Percentiles rank a stretch among this genome's conserved stretches.
phyloP scores from a whole-genome alignment of 2,888 invertebrate species.

The Capitulum mitella region DNA sequence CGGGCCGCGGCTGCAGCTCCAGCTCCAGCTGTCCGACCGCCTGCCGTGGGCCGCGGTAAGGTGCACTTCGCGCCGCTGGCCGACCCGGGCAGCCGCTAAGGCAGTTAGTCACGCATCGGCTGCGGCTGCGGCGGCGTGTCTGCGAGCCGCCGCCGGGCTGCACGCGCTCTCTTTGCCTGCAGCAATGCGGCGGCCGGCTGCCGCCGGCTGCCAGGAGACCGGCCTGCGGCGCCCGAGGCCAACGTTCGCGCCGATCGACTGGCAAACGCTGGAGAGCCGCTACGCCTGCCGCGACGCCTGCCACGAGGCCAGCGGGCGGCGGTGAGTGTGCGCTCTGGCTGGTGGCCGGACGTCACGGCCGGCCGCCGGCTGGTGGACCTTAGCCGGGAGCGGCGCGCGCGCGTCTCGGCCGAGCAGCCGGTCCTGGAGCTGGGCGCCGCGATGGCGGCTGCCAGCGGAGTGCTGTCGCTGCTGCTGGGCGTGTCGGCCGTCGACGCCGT shows the following conservation, averaged over 20 bases:
- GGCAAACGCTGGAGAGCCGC: background rate
- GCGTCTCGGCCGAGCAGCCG: background rate
- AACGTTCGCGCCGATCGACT: background rate
- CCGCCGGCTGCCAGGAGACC: background rate
- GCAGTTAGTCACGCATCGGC: background rate
- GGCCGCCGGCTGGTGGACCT: background rate
- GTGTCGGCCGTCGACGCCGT: background rate
- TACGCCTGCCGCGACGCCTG: background rate
- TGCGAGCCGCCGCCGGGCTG: background rate
- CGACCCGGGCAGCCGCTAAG: background rate
- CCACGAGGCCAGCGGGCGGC: background rate
- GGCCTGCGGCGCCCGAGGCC: background rate
- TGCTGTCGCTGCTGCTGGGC: background rate
- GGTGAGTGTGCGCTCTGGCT: background rate
- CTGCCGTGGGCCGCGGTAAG: constrained; percentile 13
- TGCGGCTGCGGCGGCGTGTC: background rate
- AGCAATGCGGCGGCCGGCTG: background rate
- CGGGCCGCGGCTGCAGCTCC: background rate
- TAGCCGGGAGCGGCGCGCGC: background rate
- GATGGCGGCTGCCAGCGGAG: background rate
- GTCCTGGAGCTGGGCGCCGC: background rate
- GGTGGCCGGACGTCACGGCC: background rate
- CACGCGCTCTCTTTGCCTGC: background rate
- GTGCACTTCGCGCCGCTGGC: background rate
- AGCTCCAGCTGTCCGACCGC: background rate